These are phyloP conservation scores for Alcedo quadribrachys DNA, from an alignment of 2,797 vertebrate genomes.

Conservation along the genomic window DNA sequence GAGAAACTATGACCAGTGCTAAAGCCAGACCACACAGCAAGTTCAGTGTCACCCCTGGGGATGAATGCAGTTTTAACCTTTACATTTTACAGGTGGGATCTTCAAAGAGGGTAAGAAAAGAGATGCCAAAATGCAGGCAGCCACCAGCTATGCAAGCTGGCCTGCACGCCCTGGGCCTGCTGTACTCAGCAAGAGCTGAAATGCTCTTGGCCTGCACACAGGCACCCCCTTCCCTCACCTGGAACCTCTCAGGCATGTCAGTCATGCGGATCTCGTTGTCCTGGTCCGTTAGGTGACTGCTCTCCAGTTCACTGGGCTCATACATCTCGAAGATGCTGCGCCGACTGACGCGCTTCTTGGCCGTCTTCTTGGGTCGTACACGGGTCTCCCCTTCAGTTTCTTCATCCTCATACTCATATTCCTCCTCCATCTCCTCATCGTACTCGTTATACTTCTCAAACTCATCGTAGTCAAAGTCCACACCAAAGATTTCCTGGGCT, in stretches of 20 bases:
- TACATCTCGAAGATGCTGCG: slow-evolving; percentile 99
- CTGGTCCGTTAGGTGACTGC: slow-evolving; percentile 98
- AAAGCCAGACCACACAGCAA: background rate
- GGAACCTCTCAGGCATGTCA: slow-evolving; percentile 98
- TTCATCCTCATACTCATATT: slow-evolving; percentile 90
- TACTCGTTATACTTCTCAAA: slow-evolving; percentile 94
- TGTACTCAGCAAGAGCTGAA: background rate
- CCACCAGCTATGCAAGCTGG: background rate
- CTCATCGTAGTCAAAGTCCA: slow-evolving; percentile 96
- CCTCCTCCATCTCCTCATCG: slow-evolving; percentile 91
- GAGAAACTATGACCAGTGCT: background rate
- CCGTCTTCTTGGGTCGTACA: slow-evolving; percentile 93
- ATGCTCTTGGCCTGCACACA: background rate
- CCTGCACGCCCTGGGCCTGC: background rate
- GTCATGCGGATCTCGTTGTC: slow-evolving; percentile 98
- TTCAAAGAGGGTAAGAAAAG: background rate
- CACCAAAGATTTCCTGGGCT: slow-evolving; percentile 98
- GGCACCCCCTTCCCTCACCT: slow-evolving; percentile 78
- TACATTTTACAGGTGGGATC: background rate
- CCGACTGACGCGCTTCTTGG: slow-evolving; percentile 92
- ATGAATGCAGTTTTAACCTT: background rate
- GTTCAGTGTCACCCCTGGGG: rapidly evolving
- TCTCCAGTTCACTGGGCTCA: slow-evolving; percentile 97
- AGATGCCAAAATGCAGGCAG: background rate
- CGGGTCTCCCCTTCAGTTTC: slow-evolving; percentile 93